A percentile compares a stretch with the other conserved stretches of the same genome.
phyloP scores from a whole-genome alignment of 2,888 invertebrate genomes.

The Catonia carolina region DNA sequence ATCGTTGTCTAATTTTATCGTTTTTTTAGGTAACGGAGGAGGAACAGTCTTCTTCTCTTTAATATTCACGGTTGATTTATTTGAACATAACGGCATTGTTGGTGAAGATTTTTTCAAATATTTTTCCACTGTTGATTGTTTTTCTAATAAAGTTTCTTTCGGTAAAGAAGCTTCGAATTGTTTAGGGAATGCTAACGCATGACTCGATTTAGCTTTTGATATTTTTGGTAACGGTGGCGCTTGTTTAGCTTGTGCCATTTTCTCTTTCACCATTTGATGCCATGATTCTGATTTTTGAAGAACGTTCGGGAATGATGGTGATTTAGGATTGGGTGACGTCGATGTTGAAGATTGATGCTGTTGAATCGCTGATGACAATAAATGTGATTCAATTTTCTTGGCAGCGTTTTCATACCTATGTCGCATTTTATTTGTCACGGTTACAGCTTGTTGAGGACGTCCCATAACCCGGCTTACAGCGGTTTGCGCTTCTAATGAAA shows the following conservation, averaged over 20 bases:
- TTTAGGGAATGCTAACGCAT: slow-evolving; percentile 65
- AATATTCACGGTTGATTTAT: background rate
- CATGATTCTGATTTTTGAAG: slow-evolving; percentile 70
- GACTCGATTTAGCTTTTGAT: slow-evolving; percentile 63
- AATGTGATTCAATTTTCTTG: slow-evolving; percentile 12
- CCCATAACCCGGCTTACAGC: slow-evolving; percentile 34
- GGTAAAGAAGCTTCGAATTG: slow-evolving; percentile 73
- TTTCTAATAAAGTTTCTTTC: slow-evolving; percentile 59
- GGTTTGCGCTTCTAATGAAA: slow-evolving; percentile 28
- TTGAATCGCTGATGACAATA: background rate
- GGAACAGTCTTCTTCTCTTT: slow-evolving; percentile 28
- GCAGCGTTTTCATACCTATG: slow-evolving; percentile 43
- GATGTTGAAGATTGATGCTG: slow-evolving; percentile 12
- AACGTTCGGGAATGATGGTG: slow-evolving; percentile 35
- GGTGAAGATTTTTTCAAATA: slow-evolving; percentile 50
- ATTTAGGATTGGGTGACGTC: slow-evolving; percentile 9
- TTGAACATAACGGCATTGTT: slow-evolving; percentile 36
- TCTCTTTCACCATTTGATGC: slow-evolving; percentile 58
- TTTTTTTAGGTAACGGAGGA: slow-evolving; percentile 36
- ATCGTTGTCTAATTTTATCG: slow-evolving; percentile 40
- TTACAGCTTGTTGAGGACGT: slow-evolving; percentile 67
- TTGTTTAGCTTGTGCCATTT: slow-evolving; percentile 37
- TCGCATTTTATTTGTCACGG: slow-evolving; percentile 49
- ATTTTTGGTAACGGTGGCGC: slow-evolving; percentile 33
- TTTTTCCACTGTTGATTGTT: slow-evolving; percentile 65